phyloP scores from a whole-genome alignment of 92 coral and sea anemone genomes.

The Phenganax marumi region DNA sequence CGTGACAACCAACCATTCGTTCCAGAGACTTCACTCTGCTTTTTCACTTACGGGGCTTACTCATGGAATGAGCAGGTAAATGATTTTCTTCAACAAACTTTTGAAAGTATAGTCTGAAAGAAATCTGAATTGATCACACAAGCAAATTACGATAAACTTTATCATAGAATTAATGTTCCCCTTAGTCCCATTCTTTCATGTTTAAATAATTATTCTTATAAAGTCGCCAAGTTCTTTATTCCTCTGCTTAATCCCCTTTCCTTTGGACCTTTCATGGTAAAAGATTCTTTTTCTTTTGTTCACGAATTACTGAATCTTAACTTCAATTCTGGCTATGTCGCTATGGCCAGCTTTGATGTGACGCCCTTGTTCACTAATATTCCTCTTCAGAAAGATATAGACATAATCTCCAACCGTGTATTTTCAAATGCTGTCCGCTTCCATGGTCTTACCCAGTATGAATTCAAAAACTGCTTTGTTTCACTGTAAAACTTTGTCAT shows the following conservation, averaged over 20 bases:
- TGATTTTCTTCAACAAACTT: too few species aligned
- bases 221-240: too few species aligned
- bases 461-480: background rate
- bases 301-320: background rate
- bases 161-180: too few species aligned
- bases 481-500: background rate
- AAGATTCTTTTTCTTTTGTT: background rate
- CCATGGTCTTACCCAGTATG: background rate
- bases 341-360: conserved; percentile 10
- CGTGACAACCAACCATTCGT: background rate
- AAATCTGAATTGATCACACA: too few species aligned
- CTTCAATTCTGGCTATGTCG: background rate
- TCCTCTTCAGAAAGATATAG: background rate
- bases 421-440: background rate
- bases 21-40: conserved; percentile 16
- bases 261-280: too few species aligned
- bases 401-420: background rate
- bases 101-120: too few species aligned
- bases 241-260: too few species aligned
- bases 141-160: too few species aligned
- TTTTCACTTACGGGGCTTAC: background rate
- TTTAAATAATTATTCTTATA: too few species aligned
- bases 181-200: too few species aligned
- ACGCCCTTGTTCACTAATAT: background rate
- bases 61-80: background rate